A percentile compares a stretch with the other conserved stretches of the same genome.
phyloP scores from a whole-genome alignment of 2,888 invertebrate species.

The Panzeria rudis region DNA sequence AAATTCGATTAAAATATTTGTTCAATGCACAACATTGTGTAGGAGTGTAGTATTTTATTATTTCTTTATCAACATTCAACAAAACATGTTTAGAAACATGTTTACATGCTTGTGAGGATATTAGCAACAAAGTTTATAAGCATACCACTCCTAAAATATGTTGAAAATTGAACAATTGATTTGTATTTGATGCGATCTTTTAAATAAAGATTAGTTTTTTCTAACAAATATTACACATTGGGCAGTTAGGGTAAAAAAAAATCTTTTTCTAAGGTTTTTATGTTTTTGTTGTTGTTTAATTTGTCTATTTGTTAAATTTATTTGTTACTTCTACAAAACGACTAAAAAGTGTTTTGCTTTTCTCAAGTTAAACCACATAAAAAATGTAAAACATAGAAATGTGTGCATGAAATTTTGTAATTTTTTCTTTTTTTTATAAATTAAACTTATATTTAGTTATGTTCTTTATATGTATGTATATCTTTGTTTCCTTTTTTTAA shows the following conservation, averaged over 20 bases:
- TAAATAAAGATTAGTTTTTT: conserved; percentile 6
- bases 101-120: too few relatives aligned
- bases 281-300: conserved; percentile 29
- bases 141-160: too few relatives aligned
- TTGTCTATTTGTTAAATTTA: conserved; percentile 44
- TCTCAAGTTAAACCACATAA: conserved; percentile 29
- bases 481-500: conserved; percentile 17
- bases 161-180: background rate
- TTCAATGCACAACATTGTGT: too few relatives aligned
- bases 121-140: too few relatives aligned
- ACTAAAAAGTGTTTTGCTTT: conserved; percentile 31
- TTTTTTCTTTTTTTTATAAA: conserved; percentile 46
- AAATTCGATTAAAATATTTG: background rate
- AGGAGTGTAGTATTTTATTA: too few relatives aligned
- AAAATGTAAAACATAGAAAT: conserved; percentile 44
- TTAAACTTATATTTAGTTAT: conserved; percentile 57
- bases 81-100: too few relatives aligned
- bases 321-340: conserved; percentile 39
- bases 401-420: conserved; percentile 49
- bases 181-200: background rate
- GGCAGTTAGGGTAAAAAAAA: conserved; percentile 39
- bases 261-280: background rate
- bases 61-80: too few relatives aligned
- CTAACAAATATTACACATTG: conserved; percentile 28
- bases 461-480: conserved; percentile 35